Percentiles rank a stretch among this genome's conserved stretches.
phyloP scores from a whole-genome alignment of 2,888 invertebrate genomes.

The Gari tellinella region DNA sequence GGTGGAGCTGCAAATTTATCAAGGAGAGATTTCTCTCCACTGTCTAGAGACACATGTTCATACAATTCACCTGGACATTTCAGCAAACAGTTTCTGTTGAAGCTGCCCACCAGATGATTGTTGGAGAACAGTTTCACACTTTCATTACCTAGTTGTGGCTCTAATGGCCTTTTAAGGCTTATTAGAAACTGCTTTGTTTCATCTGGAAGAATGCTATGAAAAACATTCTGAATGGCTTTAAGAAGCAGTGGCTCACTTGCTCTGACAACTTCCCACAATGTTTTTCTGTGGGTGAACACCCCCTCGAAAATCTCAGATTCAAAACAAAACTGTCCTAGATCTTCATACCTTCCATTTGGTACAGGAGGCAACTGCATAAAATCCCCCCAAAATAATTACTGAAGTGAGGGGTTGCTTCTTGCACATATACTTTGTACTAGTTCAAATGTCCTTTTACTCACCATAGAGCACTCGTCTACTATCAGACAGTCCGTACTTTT shows the following conservation, averaged over 20 bases:
- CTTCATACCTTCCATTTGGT: constrained; percentile 13
- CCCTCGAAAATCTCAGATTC: constrained; percentile 14
- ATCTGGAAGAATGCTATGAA: neutral
- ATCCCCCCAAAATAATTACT: constrained; percentile 15
- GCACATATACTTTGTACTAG: constrained; percentile 3
- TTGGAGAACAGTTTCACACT: constrained; percentile 19
- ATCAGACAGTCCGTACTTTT: constrained; percentile 11
- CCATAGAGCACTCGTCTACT: constrained; percentile 21
- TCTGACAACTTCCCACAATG: constrained; percentile 21
- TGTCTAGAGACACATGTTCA: constrained; percentile 8
- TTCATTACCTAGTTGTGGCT: neutral
- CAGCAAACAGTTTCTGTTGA: constrained; percentile 10
- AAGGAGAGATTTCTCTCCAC: constrained; percentile 6
- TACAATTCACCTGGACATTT: constrained; percentile 13
- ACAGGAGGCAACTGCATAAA: constrained; percentile 29
- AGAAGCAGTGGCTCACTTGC: constrained; percentile 3
- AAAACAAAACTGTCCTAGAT: constrained; percentile 40
- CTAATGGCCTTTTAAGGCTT: constrained; percentile 9
- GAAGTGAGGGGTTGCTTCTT: constrained; percentile 5
- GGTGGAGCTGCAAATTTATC: constrained; percentile 15
- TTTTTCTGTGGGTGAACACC: constrained; percentile 29
- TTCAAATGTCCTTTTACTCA: constrained; percentile 16
- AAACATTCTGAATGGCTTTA: constrained; percentile 6
- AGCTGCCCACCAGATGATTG: constrained; percentile 5
- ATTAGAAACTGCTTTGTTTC: constrained; percentile 2